A percentile compares a stretch with the other conserved stretches of the same genome.
Conservation (phyloP, 2,797 vertebrate genomes). For the Sylvilagus floridanus region DNA sequence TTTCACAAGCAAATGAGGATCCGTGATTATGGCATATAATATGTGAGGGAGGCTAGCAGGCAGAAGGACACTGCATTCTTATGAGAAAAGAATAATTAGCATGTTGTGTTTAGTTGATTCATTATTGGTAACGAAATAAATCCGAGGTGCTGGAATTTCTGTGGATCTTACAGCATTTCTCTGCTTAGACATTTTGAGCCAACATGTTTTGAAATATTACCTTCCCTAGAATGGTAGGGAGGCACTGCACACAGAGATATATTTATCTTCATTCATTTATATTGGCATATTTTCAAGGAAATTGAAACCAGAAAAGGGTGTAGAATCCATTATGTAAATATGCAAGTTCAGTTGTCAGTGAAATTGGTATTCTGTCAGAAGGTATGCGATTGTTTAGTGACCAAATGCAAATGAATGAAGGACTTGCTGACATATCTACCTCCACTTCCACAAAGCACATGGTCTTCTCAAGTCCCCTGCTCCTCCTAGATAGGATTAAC, state of each 20-base stretch:
- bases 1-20: conserved; percentile 56
- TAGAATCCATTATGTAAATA: conserved; percentile 63
- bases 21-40: background rate
- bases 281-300: conserved; percentile 58
- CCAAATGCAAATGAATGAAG: conserved; percentile 49
- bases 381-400: background rate
- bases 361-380: conserved; percentile 60
- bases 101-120: conserved; percentile 29
- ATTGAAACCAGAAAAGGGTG: conserved; percentile 40
- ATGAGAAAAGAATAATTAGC: background rate
- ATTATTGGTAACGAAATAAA: conserved; percentile 47
- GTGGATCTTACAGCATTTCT: background rate
- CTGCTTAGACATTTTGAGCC: conserved; percentile 51
- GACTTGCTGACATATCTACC: conserved; percentile 23
- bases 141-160: conserved; percentile 13
- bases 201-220: conserved; percentile 56
- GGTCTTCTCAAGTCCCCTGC: background rate
- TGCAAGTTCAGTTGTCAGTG: conserved; percentile 31
- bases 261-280: conserved; percentile 62
- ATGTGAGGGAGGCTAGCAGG: background rate
- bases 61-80: background rate
- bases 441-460: conserved; percentile 13
- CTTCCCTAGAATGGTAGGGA: conserved; percentile 25
- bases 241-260: background rate
- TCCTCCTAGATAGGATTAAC: background rate